Conservation (phyloP, 2,888 invertebrate genomes). For the Drosophila neotestacea region DNA sequence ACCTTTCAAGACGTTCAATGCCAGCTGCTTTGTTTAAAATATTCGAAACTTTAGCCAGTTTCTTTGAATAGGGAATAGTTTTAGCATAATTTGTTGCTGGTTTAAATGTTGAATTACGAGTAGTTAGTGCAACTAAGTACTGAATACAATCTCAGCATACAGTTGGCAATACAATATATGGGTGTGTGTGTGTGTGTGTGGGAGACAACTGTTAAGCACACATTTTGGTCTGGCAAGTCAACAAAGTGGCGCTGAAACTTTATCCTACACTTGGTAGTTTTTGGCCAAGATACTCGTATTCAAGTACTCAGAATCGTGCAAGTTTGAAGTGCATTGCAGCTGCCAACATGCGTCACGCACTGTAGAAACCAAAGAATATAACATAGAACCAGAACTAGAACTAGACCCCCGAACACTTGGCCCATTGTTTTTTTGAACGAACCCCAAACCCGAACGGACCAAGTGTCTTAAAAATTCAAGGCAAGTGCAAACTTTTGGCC, state of each 20-base stretch:
- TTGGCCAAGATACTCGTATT: constrained; percentile 52
- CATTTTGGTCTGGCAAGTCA: constrained; percentile 63
- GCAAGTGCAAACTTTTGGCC: constrained; percentile 63
- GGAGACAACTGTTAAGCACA: constrained; percentile 53
- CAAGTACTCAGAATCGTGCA: constrained; percentile 42
- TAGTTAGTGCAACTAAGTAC: constrained; percentile 39
- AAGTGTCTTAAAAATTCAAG: constrained; percentile 54
- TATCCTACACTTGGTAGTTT: constrained; percentile 62
- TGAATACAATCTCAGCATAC: constrained; percentile 25
- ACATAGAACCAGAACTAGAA: constrained; percentile 3
- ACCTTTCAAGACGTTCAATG: constrained; percentile 1
- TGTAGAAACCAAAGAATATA: constrained; percentile 32
- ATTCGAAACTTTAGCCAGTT: constrained; percentile 10
- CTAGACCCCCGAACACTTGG: constrained; percentile 23
- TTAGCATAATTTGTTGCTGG: constrained; percentile 27
- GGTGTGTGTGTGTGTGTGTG: constrained; percentile 10
- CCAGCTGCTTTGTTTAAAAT: constrained; percentile 6
- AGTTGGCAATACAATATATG: constrained; percentile 3
- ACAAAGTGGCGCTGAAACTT: constrained; percentile 70
- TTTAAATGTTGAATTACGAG: constrained; percentile 30
- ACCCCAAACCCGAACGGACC: background rate
- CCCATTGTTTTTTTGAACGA: constrained; percentile 50
- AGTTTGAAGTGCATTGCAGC: constrained; percentile 69
- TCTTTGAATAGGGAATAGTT: constrained; percentile 15
- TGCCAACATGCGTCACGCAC: constrained; percentile 69